Evolutionary conservation across 2,888 invertebrate genomes (phyloP), one percentile per base, ranked within the genome.

Genomic region (Sinodicranocentrus sp.): DNA sequence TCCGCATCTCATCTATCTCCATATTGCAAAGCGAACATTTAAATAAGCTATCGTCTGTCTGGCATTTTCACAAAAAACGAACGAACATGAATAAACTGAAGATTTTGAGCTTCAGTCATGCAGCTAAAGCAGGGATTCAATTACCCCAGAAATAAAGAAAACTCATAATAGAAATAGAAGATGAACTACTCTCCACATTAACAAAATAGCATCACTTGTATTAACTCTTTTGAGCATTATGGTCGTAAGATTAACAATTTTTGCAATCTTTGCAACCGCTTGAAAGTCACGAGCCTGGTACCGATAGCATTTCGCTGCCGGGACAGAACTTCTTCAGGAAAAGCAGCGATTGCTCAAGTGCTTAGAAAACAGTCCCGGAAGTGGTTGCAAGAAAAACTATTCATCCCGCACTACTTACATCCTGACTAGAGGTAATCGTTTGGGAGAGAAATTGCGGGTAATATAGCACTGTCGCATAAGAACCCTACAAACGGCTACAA

Each of bases 281-380:
- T 10, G 19, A 57, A 25, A 57, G 17, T 63, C 63, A 63, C 63
- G 19, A 21, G 63, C 5, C n/a, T 63, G 63, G 13, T 6, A 6
- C 25, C 57, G 21, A 57, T 57, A 57, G 15, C 57, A 48, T 23
- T 23, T 2, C 21, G 21, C 57, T 57, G n/a, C 52, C 23, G n/a
- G 19, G 17, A 15, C 15, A 13, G 25, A 15, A n/a, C n/a, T n/a
- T n/a, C n/a, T n/a, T n/a, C n/a, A n/a, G n/a, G n/a, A 6, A 63
- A 26, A 33, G 17, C 2, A 39, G 17, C 2, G 17, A 19, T 13
- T 57, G 15, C 15, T 23, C 57, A 57, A 19, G 28, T 21, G 10
- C 17, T 19, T 26, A n/a, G 10, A 33, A 26, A 61, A 28, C 61
- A 63, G 63, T 63, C 39, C 63, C 63, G 63, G 63, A 63, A 63